Percentiles rank a stretch among this genome's conserved stretches.
phyloP scores from a whole-genome alignment of 2,888 invertebrate species.

The Melinaea marsaeus region DNA sequence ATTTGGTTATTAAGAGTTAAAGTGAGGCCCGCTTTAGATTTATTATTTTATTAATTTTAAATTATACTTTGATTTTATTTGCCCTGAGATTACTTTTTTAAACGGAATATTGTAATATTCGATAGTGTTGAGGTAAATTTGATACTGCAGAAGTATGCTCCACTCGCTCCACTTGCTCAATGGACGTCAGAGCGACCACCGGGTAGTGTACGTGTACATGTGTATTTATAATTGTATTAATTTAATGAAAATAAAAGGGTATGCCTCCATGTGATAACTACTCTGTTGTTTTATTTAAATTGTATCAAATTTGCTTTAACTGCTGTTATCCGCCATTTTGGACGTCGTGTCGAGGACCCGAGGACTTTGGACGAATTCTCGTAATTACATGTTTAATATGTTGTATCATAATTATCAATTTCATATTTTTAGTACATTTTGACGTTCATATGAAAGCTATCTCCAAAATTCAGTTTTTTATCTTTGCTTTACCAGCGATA shows the following conservation, averaged over 20 bases:
- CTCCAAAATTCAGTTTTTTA: too few relatives aligned
- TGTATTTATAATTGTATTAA: constrained; percentile 69
- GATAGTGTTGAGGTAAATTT: neutral
- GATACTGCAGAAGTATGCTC: constrained; percentile 42
- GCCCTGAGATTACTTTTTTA: constrained; percentile 1
- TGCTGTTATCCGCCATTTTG: too few relatives aligned
- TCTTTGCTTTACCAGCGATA: too few relatives aligned
- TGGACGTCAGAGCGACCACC: constrained; percentile 59
- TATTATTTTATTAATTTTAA: neutral
- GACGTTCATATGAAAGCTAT: too few relatives aligned
- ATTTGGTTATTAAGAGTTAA: neutral
- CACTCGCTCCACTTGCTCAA: constrained; percentile 64
- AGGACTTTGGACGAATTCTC: too few relatives aligned
- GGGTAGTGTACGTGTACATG: constrained; percentile 59
- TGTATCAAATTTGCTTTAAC: neutral
- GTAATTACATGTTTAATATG: too few relatives aligned
- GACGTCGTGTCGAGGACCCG: too few relatives aligned
- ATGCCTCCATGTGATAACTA: constrained; percentile 70
- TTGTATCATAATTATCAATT: too few relatives aligned
- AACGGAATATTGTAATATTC: neutral
- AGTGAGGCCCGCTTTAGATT: neutral
- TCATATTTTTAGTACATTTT: too few relatives aligned
- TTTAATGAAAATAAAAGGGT: constrained; percentile 67
- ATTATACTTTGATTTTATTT: neutral
- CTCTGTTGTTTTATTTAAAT: constrained; percentile 47